Evolutionary conservation across 92 coral and sea anemone genomes (phyloP).

Genomic region (Meandrina meandrites): DNA sequence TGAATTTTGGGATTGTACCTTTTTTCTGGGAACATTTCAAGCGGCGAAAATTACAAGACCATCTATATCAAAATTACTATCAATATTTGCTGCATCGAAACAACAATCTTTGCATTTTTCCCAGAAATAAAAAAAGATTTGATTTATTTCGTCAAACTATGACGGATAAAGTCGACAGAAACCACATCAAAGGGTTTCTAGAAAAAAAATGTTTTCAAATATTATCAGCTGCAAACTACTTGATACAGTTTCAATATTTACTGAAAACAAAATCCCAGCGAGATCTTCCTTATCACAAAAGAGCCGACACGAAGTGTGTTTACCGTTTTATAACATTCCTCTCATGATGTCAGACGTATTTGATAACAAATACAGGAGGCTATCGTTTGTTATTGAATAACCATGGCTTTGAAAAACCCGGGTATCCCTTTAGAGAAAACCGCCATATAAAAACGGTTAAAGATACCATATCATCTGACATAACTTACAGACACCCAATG

Average conservation of each 20-base stretch:
- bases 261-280: not conserved
- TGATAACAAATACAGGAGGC: not conserved
- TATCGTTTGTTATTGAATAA: not conserved
- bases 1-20: not conserved
- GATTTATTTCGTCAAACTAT: not conserved
- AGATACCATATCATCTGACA: not conserved
- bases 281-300: not conserved
- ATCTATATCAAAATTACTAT: not conserved
- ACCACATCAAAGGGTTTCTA: not conserved
- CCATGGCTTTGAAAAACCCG: not conserved
- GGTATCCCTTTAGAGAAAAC: not conserved
- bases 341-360: not conserved
- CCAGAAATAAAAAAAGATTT: not conserved
- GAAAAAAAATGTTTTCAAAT: not conserved
- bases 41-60: not conserved
- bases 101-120: not conserved
- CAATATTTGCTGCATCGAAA: not conserved
- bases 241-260: constrained; percentile 6
- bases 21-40: not conserved
- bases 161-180: not conserved
- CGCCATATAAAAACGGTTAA: not conserved
- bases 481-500: not conserved
- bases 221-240: constrained; percentile 2
- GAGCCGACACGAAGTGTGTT: constrained; percentile 11
- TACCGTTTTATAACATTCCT: not conserved